A percentile compares a stretch with the other conserved stretches of the same genome.
These are phyloP conservation scores for Dreissena polymorpha DNA, from an alignment of 1,140 invertebrate species.

Conservation along the genomic window DNA sequence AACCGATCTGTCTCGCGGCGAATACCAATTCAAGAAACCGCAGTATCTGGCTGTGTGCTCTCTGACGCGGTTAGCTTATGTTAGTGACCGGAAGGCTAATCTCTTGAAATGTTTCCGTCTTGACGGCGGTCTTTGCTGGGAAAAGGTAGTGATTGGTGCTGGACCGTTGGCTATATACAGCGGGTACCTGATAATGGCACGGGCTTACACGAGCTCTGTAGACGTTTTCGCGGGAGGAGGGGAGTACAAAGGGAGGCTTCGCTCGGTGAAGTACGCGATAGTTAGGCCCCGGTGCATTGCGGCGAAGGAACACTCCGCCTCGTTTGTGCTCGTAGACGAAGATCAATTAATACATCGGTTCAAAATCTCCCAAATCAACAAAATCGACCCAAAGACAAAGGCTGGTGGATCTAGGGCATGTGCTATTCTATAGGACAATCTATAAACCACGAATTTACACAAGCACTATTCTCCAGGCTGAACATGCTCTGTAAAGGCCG, in stretches of 20 bases:
- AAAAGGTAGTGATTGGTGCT: constrained; percentile 27
- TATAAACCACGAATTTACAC: too few species aligned
- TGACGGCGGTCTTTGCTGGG: constrained; percentile 39
- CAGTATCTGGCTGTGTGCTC: constrained; percentile 30
- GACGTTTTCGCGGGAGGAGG: constrained; percentile 22
- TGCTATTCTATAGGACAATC: too few species aligned
- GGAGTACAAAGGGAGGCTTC: constrained; percentile 23
- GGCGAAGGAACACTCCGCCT: not conserved
- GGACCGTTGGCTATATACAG: constrained; percentile 14
- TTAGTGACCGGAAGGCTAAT: constrained; percentile 28
- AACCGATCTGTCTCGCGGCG: constrained; percentile 19
- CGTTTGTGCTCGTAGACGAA: constrained; percentile 33
- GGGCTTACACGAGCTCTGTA: constrained; percentile 27
- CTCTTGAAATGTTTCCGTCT: constrained; percentile 37
- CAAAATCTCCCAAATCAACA: not conserved
- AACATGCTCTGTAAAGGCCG: too few species aligned
- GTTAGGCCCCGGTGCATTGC: constrained; percentile 11
- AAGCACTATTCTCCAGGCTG: too few species aligned
- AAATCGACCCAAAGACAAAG: too few species aligned
- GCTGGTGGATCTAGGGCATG: too few species aligned
- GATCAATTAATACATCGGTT: constrained; percentile 37
- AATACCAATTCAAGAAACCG: constrained; percentile 12
- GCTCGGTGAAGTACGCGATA: constrained; percentile 24
- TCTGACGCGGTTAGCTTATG: constrained; percentile 36
- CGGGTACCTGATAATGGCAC: constrained; percentile 32